A percentile compares a stretch with the other conserved stretches of the same genome.
Conservation (phyloP, 2,113 vertebrate species). For the Brevimyrus niger region DNA sequence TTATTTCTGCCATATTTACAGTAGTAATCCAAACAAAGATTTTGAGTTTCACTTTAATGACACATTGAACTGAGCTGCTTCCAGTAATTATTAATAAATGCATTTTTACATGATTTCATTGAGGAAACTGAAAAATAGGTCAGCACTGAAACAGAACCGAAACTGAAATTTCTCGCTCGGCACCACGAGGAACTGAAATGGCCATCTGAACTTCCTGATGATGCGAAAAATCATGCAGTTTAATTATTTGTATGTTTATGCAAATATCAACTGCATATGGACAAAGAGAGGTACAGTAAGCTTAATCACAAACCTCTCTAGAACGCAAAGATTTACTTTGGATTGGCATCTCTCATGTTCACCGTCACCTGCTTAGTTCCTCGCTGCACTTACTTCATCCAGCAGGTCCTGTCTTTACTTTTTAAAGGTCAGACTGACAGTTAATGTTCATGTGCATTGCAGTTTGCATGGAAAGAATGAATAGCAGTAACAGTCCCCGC, state of each 20-base stretch:
- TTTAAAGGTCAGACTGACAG: background rate
- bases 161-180: background rate
- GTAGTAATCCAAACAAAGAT: background rate
- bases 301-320: background rate
- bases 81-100: background rate
- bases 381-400: background rate
- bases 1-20: background rate
- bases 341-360: background rate
- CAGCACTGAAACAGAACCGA: background rate
- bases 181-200: background rate
- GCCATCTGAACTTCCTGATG: background rate
- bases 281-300: background rate
- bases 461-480: background rate
- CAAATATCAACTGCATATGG: background rate
- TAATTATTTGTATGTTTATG: background rate
- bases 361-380: background rate
- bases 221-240: background rate
- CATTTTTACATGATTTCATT: background rate
- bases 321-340: background rate
- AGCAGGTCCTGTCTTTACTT: background rate
- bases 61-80: background rate
- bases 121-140: background rate
- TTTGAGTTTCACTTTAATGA: background rate
- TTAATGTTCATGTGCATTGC: background rate
- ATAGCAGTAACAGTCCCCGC: conserved; percentile 36